Percentiles rank a stretch among this genome's conserved stretches.
Conservation (phyloP, 1,140 invertebrate genomes). For the Atopsyche davidsoni region DNA sequence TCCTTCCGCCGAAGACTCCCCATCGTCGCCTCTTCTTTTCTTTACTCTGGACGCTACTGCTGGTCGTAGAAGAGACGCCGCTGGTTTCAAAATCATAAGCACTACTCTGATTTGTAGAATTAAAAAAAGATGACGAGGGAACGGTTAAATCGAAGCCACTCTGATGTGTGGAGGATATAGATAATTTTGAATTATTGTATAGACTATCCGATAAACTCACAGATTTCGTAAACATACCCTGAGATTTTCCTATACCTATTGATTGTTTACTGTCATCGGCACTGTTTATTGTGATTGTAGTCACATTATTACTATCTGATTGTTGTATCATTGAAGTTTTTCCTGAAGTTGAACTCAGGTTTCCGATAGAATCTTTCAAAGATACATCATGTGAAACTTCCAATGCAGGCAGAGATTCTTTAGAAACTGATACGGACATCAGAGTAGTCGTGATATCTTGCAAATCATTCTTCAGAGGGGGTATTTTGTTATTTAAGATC, state of each 20-base stretch:
- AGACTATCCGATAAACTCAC: constrained; percentile 18
- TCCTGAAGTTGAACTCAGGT: constrained; percentile 4
- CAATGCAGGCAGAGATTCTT: constrained; percentile 12
- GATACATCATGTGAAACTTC: constrained; percentile 21
- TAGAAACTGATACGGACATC: constrained; percentile 22
- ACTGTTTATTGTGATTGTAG: constrained; percentile 37
- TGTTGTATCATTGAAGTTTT: constrained; percentile 17
- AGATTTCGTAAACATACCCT: constrained; percentile 17
- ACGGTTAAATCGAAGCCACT: constrained; percentile 33
- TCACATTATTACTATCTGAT: constrained; percentile 39
- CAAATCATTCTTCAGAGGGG: constrained; percentile 14
- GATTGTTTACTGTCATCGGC: constrained; percentile 31
- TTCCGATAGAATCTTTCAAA: constrained; percentile 21
- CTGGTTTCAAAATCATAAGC: constrained; percentile 29
- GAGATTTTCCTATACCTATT: constrained; percentile 15
- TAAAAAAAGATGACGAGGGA: constrained; percentile 36
- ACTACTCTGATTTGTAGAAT: constrained; percentile 36
- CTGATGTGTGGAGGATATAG: constrained; percentile 24
- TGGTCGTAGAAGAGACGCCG: constrained; percentile 31
- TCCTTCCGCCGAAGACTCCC: constrained; percentile 56
- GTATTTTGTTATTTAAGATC: constrained; percentile 22
- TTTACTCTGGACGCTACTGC: constrained; percentile 37
- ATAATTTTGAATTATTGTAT: constrained; percentile 31
- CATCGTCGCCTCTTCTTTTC: constrained; percentile 58
- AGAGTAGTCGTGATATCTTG: constrained; percentile 22